Percentiles rank a stretch among this genome's conserved stretches.
Conservation (phyloP, 2,113 vertebrate genomes). For the Chloebia gouldiae region DNA sequence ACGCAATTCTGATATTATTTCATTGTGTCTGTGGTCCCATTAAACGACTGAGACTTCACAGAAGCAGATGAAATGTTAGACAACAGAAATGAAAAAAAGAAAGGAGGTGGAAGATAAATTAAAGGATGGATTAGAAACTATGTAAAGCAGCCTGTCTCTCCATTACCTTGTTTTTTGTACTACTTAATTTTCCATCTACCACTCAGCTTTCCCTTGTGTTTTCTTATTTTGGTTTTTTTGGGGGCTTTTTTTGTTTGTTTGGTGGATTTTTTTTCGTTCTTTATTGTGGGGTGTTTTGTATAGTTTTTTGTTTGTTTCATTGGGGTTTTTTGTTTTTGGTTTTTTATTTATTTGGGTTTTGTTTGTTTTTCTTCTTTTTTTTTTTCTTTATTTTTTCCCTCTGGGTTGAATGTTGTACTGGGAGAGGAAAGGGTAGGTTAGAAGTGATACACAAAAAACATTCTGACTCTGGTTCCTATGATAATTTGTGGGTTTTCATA, state of each 20-base stretch:
- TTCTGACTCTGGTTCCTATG: not conserved
- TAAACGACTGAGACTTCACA: not conserved
- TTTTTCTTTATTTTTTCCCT: accelerated
- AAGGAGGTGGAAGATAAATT: not conserved
- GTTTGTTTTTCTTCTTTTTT: not conserved
- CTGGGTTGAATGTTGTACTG: not conserved
- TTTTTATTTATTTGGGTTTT: not conserved
- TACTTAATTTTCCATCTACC: not conserved
- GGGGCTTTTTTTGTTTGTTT: not conserved
- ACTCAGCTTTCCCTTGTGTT: not conserved
- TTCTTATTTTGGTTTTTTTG: not conserved
- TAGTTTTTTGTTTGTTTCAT: not conserved
- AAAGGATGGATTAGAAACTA: not conserved
- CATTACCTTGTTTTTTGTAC: not conserved
- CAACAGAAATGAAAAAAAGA: not conserved
- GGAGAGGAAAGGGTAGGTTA: not conserved
- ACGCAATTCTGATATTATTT: not conserved
- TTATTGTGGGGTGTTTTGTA: not conserved
- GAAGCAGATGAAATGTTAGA: not conserved
- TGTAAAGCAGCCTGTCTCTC: not conserved
- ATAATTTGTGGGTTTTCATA: not conserved
- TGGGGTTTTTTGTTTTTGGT: accelerated
- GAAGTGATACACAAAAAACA: not conserved
- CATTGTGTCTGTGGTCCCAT: not conserved
- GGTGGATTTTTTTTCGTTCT: not conserved